Evolutionary conservation across 2,113 vertebrate species (phyloP).

Genomic region (Acrocephalus arundinaceus): DNA sequence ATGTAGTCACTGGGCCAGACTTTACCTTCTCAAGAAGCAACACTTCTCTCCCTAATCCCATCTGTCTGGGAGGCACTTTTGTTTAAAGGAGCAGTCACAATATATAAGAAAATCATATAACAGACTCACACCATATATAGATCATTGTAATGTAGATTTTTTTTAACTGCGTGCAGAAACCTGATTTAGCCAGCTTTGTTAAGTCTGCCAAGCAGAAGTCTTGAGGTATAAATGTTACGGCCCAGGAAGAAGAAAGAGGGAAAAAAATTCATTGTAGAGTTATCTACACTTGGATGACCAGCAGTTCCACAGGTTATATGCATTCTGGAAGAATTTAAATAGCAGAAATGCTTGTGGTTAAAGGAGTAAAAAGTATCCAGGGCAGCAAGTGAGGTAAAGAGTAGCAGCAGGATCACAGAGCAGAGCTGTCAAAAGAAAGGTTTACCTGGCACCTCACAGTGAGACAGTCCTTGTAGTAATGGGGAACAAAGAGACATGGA

Average conservation of each 20-base stretch:
- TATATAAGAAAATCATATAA: neutral
- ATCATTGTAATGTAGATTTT: neutral
- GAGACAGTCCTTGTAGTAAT: neutral
- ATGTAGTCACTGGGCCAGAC: neutral
- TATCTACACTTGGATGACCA: neutral
- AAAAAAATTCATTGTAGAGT: neutral
- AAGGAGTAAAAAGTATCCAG: neutral
- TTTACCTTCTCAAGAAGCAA: neutral
- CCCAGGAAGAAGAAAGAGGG: neutral
- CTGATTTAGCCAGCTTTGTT: neutral
- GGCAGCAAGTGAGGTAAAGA: neutral
- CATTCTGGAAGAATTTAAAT: neutral
- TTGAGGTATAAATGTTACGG: neutral
- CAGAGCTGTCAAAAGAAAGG: neutral
- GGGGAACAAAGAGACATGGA: neutral
- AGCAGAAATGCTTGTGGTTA: neutral
- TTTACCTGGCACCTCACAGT: neutral
- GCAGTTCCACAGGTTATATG: neutral
- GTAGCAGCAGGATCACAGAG: neutral
- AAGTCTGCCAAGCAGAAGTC: neutral
- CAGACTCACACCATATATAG: neutral
- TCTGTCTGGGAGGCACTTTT: neutral
- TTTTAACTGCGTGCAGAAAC: neutral
- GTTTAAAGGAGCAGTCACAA: neutral
- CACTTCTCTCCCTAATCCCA: neutral